phyloP scores from a whole-genome alignment of 2,888 invertebrate species.

The Himalopsyche anomala region DNA sequence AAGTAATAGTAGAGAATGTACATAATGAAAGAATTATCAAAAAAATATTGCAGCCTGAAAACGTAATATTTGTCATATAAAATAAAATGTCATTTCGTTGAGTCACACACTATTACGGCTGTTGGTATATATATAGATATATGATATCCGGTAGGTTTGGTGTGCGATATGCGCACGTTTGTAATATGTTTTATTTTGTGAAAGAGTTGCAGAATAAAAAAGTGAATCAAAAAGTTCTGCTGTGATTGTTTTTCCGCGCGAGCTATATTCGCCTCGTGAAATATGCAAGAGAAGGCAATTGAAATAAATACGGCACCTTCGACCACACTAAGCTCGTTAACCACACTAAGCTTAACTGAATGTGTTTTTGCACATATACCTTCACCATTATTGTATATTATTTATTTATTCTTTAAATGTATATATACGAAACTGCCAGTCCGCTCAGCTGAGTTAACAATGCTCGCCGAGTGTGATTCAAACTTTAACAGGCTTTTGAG shows the following conservation, averaged over 20 bases:
- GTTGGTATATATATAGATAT: too few species aligned
- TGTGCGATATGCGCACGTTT: too few species aligned
- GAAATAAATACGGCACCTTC: too few species aligned
- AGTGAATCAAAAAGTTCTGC: neutral
- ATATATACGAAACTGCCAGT: neutral
- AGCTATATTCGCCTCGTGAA: neutral
- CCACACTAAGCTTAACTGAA: neutral
- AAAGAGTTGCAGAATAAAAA: neutral
- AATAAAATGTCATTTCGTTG: too few species aligned
- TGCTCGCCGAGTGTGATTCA: neutral
- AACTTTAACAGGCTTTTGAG: neutral
- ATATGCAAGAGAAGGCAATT: neutral
- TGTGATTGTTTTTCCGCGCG: neutral
- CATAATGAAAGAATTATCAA: too few species aligned
- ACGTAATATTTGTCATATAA: too few species aligned
- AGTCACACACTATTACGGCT: too few species aligned
- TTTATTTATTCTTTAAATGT: conserved; percentile 10
- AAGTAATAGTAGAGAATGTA: too few species aligned
- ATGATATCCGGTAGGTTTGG: too few species aligned
- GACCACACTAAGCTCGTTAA: too few species aligned
- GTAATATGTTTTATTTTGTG: too few species aligned
- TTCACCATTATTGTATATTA: neutral
- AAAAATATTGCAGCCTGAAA: too few species aligned
- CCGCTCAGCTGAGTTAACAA: conserved; percentile 1
- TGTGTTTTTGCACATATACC: neutral